These are phyloP conservation scores for Ciconia nigra DNA, from an alignment of 2,797 vertebrate genomes.

Conservation along the genomic window DNA sequence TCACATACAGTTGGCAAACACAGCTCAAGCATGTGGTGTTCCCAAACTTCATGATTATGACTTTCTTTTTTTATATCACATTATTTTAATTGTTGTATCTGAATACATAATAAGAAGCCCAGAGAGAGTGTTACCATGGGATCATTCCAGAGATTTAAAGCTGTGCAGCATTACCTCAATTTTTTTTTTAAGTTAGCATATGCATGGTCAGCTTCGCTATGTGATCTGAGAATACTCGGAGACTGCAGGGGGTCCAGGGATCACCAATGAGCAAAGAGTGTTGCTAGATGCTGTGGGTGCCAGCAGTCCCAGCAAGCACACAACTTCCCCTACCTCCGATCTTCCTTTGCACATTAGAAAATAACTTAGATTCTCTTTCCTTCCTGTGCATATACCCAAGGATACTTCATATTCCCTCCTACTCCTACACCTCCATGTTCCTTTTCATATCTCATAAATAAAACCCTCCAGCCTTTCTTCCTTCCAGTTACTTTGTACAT, in stretches of 20 bases:
- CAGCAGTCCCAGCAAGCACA: neutral
- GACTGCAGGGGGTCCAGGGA: neutral
- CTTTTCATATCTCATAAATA: slow-evolving; percentile 51
- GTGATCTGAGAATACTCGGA: neutral
- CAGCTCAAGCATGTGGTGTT: slow-evolving; percentile 5
- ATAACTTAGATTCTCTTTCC: neutral
- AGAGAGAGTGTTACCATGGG: slow-evolving; percentile 45
- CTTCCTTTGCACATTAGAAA: neutral
- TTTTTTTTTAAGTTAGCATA: neutral
- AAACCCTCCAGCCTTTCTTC: slow-evolving; percentile 28
- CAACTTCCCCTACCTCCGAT: neutral
- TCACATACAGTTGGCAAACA: neutral
- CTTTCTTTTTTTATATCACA: slow-evolving; percentile 19
- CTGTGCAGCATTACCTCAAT: neutral
- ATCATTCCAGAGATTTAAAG: neutral
- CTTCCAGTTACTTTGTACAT: neutral
- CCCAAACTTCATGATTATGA: slow-evolving; percentile 2
- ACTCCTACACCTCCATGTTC: slow-evolving; percentile 54
- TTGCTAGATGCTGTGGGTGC: neutral
- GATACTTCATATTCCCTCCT: slow-evolving; percentile 51
- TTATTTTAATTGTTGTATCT: slow-evolving; percentile 42
- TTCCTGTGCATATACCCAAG: slow-evolving; percentile 3
- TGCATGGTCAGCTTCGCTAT: neutral
- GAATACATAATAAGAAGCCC: slow-evolving; percentile 4
- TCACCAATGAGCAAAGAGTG: neutral